A percentile compares a stretch with the other conserved stretches of the same genome.
Evolutionary conservation across 2,797 vertebrate genomes (phyloP).

Genomic region (Rhinophrynus dorsalis): DNA sequence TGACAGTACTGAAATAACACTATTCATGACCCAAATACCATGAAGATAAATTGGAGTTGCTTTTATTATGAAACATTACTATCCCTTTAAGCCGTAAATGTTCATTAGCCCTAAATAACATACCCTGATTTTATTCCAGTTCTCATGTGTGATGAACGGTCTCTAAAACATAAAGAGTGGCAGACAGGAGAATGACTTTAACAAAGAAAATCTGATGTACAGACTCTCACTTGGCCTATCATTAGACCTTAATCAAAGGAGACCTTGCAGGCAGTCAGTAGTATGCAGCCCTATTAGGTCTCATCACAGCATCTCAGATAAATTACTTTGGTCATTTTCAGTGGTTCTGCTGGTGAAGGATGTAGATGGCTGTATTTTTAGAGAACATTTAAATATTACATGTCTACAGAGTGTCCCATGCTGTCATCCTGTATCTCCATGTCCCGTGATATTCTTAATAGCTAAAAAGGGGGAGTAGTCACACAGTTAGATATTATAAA

Average conservation of each 20-base stretch:
- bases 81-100: too few species aligned
- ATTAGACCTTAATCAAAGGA: constrained; percentile 32
- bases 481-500: too few species aligned
- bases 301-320: constrained; percentile 33
- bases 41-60: too few species aligned
- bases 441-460: constrained; percentile 15
- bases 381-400: constrained; percentile 42
- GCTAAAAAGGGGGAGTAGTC: too few species aligned
- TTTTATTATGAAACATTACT: too few species aligned
- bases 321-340: constrained; percentile 38
- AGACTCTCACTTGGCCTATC: constrained; percentile 12
- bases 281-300: constrained; percentile 24
- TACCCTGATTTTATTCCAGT: neutral
- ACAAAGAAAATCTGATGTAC: constrained; percentile 14
- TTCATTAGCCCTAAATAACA: neutral
- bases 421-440: constrained; percentile 11
- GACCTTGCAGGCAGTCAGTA: constrained; percentile 32
- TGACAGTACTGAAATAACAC: too few species aligned
- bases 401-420: neutral
- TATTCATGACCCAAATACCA: too few species aligned
- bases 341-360: neutral
- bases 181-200: constrained; percentile 16
- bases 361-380: constrained; percentile 29
- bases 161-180: constrained; percentile 6
- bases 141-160: neutral